phyloP scores from a whole-genome alignment of 2,888 invertebrate genomes.

The Meghimatium bilineatum region DNA sequence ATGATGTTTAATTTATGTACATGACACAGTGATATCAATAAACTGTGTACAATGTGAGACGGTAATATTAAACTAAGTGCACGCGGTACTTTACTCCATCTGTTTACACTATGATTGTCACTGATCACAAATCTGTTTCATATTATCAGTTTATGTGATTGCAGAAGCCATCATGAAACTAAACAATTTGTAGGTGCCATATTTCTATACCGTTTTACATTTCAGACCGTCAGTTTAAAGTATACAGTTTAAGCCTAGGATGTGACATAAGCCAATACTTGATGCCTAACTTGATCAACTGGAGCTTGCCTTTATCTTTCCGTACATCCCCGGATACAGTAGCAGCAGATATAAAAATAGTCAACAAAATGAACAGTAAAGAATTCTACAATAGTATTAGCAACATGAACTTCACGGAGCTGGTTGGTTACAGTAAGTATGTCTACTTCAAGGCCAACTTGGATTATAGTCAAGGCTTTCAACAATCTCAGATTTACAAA shows the following conservation, averaged over 20 bases:
- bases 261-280: background rate
- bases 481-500: background rate
- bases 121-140: no score
- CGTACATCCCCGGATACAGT: background rate
- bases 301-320: background rate
- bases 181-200: no score
- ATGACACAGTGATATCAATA: no score
- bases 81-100: no score
- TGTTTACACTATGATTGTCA: no score
- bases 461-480: conserved; percentile 5
- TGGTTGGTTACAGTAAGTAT: background rate
- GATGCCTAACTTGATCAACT: background rate
- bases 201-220: background rate
- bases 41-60: no score
- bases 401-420: background rate
- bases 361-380: background rate
- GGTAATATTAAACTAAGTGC: no score
- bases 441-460: conserved; percentile 33
- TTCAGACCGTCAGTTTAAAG: background rate
- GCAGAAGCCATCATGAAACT: no score
- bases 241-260: background rate
- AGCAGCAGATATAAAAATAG: background rate
- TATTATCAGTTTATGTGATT: no score
- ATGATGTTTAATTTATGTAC: no score
- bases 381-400: background rate